Evolutionary conservation across 1,140 invertebrate genomes (phyloP).

Genomic region (Drosophila pandora): DNA sequence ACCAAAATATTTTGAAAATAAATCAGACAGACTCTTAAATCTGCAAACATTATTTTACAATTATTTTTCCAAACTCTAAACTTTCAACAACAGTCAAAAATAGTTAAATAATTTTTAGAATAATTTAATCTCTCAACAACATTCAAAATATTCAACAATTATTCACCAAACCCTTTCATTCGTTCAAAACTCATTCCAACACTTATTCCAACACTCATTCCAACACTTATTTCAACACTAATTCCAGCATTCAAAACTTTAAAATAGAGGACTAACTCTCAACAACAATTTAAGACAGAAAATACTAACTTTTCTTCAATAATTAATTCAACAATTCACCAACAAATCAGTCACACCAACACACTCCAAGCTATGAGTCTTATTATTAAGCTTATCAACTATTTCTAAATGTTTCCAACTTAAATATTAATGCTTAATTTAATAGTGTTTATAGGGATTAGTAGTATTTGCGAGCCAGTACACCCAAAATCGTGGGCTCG

Average conservation of each 20-base stretch:
- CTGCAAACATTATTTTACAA: not conserved
- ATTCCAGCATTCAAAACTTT: not conserved
- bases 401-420: conserved; percentile 21
- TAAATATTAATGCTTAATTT: conserved; percentile 16
- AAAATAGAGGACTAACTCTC: not conserved
- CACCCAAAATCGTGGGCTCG: not conserved
- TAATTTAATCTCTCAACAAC: no score
- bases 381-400: conserved; percentile 9
- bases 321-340: conserved; percentile 1
- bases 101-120: no score
- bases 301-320: not conserved
- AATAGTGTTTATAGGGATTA: conserved; percentile 27
- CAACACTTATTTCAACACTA: not conserved
- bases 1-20: not conserved
- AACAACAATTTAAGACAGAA: not conserved
- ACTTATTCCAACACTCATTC: no score
- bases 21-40: not conserved
- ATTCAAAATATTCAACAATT: not conserved
- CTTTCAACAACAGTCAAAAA: no score
- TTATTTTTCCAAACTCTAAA: no score
- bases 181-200: no score
- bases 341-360: conserved; percentile 8
- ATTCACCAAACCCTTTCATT: conserved; percentile 1
- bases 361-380: conserved; percentile 33
- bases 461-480: conserved; percentile 20